Percentiles rank a stretch among this genome's conserved stretches.
phyloP scores from a whole-genome alignment of 1,140 invertebrate genomes.

The Drosophila ananassae region DNA sequence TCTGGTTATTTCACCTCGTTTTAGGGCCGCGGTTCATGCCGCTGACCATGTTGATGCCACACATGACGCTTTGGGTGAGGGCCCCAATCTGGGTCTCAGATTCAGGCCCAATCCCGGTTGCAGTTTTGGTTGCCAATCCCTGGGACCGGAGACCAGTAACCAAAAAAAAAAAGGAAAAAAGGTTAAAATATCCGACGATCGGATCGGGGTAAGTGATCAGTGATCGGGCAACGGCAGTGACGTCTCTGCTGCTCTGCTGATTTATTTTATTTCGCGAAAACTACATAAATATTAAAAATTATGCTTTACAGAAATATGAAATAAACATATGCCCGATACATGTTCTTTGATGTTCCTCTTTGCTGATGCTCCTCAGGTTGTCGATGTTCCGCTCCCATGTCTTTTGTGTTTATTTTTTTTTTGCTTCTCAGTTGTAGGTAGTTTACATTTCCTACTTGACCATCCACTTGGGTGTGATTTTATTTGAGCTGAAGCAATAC shows the following conservation, averaged over 20 bases:
- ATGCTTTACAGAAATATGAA: slow-evolving; percentile 78
- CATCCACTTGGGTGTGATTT: slow-evolving; percentile 48
- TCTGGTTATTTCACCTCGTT: slow-evolving; percentile 55
- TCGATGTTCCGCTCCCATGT: slow-evolving; percentile 7
- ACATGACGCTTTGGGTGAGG: slow-evolving; percentile 69
- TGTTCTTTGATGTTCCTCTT: slow-evolving; percentile 42
- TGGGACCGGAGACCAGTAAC: slow-evolving; percentile 9
- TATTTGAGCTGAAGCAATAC: slow-evolving; percentile 67
- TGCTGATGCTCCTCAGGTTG: slow-evolving; percentile 46
- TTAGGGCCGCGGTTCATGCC: slow-evolving; percentile 37
- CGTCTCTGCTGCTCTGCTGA: slow-evolving; percentile 69
- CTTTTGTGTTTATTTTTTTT: slow-evolving; percentile 3
- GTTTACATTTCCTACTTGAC: slow-evolving; percentile 79
- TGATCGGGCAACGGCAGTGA: slow-evolving; percentile 45
- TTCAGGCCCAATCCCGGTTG: slow-evolving; percentile 48
- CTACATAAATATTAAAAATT: slow-evolving; percentile 81
- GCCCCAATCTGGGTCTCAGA: slow-evolving; percentile 21
- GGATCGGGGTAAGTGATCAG: slow-evolving; percentile 20
- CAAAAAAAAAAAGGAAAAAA: neutral
- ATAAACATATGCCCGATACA: slow-evolving; percentile 62
- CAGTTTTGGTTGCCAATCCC: slow-evolving; percentile 18
- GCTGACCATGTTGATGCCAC: slow-evolving; percentile 63
- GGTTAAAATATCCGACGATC: slow-evolving; percentile 1
- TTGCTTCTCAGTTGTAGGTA: slow-evolving; percentile 43
- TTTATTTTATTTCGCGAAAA: slow-evolving; percentile 81